Evolutionary conservation across 2,797 vertebrate species (phyloP), one percentile per base, ranked within the genome.

Genomic region (Champsocephalus gunnari): DNA sequence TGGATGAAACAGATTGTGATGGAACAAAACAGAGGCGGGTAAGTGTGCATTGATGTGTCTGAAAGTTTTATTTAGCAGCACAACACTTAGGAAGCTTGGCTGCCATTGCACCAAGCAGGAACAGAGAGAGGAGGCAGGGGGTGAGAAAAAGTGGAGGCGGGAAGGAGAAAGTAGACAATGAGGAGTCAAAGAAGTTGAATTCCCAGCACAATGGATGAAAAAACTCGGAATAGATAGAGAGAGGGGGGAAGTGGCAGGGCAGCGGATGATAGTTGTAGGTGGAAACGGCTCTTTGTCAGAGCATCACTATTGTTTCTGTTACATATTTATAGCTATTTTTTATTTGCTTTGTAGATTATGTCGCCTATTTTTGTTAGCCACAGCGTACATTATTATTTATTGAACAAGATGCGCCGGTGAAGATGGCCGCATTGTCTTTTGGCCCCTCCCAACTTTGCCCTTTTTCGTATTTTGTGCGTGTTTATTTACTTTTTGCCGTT

Each of bases 271-370:
- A 69, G 66, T 57, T 11, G 80, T 73, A 66, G 74, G 75, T 6
- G 75, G 79, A 68, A 66, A 53, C 62, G 66, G 77, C 69, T 58
- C 57, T 82, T 21, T 21, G 21, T 82, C 67, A 68, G 48, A 64
- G 71, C 70, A 54, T n/a, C 19, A 56, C 68, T 24, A 6, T 69
- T 79, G 71, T 79, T 87, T 73, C 75, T 79, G 71, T 77, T 86
- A 75, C 77, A 85, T 87, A 86, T 85, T 82, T 82, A 90, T 86
- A 85, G 72, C 74, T 86, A 72, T 78, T 81, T 87, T 81, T 73
- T 2, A 75, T 85, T 84, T 81, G 69, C 81, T 85, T 81, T 76
- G 72, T 63, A 67, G 50, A 62, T 71, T 79, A 24, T 61, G 69
- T 74, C 44, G 55, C 58, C 73, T 78, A 41, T 66, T 53, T 43